A percentile compares a stretch with the other conserved stretches of the same genome.
Evolutionary conservation across 2,888 invertebrate genomes (phyloP).

Genomic region (Cactoblastis cactorum): DNA sequence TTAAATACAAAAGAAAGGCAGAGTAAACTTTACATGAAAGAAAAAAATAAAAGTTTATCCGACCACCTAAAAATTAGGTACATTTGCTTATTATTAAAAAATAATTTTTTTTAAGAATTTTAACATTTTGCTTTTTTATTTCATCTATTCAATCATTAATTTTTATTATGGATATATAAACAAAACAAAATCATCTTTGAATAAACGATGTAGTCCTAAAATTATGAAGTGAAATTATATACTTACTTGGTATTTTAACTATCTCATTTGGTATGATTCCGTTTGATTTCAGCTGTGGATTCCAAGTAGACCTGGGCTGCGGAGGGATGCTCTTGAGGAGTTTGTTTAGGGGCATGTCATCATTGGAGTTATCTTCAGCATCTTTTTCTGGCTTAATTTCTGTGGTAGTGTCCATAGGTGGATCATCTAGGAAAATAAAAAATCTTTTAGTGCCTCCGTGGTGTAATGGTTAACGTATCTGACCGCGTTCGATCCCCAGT

Average conservation of each 20-base stretch:
- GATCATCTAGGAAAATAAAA: conserved; percentile 2
- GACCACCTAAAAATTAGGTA: no score
- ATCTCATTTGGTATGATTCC: neutral
- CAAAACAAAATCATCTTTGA: no score
- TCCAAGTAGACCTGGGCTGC: conserved; percentile 15
- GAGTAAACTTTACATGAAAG: no score
- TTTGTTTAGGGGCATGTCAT: conserved; percentile 39
- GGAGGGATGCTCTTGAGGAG: conserved; percentile 8
- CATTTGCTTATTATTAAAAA: no score
- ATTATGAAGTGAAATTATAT: neutral
- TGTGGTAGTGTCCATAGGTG: neutral
- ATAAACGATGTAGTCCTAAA: neutral
- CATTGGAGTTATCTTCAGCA: conserved; percentile 34
- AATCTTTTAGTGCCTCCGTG: neutral
- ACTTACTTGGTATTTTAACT: neutral
- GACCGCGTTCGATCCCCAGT: no score
- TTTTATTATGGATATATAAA: no score
- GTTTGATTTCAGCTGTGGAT: neutral
- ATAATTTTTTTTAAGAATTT: no score
- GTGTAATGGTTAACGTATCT: no score
- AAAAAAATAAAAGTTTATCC: no score
- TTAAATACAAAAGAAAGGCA: no score
- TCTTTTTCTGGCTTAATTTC: conserved; percentile 21
- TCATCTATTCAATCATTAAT: no score
- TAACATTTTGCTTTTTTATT: no score